These are phyloP conservation scores for Drosophila littoralis DNA, from an alignment of 1,140 invertebrate genomes.

Conservation along the genomic window DNA sequence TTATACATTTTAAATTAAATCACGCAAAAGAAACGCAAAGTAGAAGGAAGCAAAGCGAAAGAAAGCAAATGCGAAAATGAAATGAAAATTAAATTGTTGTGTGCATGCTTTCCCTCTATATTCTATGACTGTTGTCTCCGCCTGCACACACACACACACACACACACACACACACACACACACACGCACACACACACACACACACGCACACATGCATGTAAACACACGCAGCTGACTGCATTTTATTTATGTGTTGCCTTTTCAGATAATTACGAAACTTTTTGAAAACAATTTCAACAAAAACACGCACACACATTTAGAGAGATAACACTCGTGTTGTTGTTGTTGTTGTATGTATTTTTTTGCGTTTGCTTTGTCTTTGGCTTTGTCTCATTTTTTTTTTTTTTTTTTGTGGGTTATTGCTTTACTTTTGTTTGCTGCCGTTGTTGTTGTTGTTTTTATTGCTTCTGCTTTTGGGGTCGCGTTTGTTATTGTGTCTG, in stretches of 20 bases:
- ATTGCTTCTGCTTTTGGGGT: conserved; percentile 30
- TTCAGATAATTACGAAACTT: conserved; percentile 54
- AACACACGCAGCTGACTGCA: conserved; percentile 42
- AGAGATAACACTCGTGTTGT: conserved; percentile 33
- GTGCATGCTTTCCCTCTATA: conserved; percentile 32
- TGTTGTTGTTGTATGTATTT: conserved; percentile 25
- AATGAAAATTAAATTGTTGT: conserved; percentile 41
- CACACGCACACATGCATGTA: background rate
- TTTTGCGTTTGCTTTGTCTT: conserved; percentile 33
- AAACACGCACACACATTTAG: conserved; percentile 21
- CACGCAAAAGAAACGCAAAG: background rate
- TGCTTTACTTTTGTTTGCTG: conserved; percentile 35
- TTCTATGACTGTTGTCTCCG: conserved; percentile 16
- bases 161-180: background rate
- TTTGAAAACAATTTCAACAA: conserved; percentile 45
- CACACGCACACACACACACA: conserved; percentile 23
- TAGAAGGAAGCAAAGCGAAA: background rate
- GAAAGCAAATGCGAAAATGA: conserved; percentile 26
- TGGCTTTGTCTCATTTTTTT: conserved; percentile 7
- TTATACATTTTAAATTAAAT: conserved; percentile 21
- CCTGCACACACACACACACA: background rate
- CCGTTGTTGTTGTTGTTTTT: conserved; percentile 23
- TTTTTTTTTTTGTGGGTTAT: conserved; percentile 20
- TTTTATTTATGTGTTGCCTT: conserved; percentile 38
- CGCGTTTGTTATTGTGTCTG: conserved; percentile 29